These are phyloP conservation scores for Philonicus albiceps DNA, from an alignment of 2,888 invertebrate genomes.

Conservation along the genomic window DNA sequence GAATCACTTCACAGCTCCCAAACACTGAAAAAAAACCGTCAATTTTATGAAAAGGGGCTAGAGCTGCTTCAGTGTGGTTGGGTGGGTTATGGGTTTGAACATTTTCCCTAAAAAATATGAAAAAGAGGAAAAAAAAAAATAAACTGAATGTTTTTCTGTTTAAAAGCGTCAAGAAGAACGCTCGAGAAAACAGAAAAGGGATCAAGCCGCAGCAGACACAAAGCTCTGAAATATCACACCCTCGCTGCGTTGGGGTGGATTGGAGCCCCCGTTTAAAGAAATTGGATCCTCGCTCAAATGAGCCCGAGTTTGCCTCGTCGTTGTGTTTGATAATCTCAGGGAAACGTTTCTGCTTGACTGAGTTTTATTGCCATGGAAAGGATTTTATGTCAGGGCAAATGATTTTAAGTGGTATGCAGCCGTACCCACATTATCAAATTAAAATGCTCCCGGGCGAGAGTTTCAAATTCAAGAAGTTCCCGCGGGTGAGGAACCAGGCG, in stretches of 20 bases:
- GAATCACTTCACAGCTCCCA: neutral
- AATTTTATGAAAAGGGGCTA: neutral
- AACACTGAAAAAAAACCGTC: neutral
- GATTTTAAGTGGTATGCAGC: constrained; percentile 29
- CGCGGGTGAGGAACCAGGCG: neutral
- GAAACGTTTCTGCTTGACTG: constrained; percentile 10
- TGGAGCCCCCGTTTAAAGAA: neutral
- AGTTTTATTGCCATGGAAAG: constrained; percentile 18
- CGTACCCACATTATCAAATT: constrained; percentile 27
- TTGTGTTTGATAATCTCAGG: constrained; percentile 21
- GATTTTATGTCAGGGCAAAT: constrained; percentile 28
- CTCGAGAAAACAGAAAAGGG: neutral
- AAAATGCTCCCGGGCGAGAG: constrained; percentile 13
- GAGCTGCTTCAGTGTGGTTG: neutral
- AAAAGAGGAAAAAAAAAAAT: neutral
- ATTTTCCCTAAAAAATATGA: neutral
- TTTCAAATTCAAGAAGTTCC: neutral
- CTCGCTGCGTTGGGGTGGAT: neutral
- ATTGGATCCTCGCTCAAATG: neutral
- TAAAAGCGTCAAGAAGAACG: neutral
- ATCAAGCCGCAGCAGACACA: neutral
- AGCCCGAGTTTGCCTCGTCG: neutral
- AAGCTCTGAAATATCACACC: constrained; percentile 14
- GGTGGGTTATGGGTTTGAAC: neutral
- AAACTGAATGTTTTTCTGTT: neutral